These are phyloP conservation scores for Ophiodon elongatus DNA, from an alignment of 2,113 vertebrate genomes.

Conservation along the genomic window DNA sequence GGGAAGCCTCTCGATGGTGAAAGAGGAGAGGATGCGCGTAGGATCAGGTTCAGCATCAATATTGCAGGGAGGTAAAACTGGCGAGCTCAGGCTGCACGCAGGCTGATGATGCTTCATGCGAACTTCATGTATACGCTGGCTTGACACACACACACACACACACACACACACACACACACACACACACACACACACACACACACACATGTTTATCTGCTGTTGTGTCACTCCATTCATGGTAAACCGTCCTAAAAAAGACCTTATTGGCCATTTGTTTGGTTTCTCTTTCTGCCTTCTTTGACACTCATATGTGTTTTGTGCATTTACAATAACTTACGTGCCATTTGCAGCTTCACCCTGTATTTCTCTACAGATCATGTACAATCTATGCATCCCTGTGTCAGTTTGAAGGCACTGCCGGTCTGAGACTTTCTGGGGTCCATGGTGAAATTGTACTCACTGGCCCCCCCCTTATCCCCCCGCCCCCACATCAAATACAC, in stretches of 20 bases:
- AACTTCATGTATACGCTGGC: background rate
- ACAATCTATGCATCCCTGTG: background rate
- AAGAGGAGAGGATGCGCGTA: conserved; percentile 78
- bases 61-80: conserved; percentile 80
- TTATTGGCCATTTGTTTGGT: background rate
- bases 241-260: background rate
- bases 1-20: conserved; percentile 76
- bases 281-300: background rate
- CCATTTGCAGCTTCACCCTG: background rate
- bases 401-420: conserved; percentile 10
- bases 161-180: background rate
- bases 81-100: conserved; percentile 45
- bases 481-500: background rate
- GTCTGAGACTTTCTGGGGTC: background rate
- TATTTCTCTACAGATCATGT: background rate
- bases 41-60: conserved; percentile 85
- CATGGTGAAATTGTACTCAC: background rate
- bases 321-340: background rate
- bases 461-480: background rate
- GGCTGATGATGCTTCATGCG: conserved; percentile 24
- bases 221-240: background rate
- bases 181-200: background rate
- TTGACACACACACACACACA: background rate
- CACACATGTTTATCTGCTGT: background rate
- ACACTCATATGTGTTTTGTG: background rate